These are phyloP conservation scores for Leptopilina drosophilae DNA, from an alignment of 2,888 invertebrate genomes.

Conservation along the genomic window DNA sequence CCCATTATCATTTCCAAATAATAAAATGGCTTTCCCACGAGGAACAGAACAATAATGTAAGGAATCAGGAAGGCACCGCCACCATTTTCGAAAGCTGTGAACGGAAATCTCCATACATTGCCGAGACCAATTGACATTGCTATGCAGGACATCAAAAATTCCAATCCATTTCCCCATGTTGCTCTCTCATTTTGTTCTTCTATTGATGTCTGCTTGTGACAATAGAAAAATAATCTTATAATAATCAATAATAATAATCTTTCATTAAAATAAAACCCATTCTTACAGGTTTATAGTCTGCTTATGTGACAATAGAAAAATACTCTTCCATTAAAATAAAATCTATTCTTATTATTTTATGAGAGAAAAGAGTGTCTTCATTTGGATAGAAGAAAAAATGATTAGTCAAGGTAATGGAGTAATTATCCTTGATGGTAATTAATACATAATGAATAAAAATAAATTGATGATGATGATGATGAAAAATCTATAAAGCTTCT, in stretches of 20 bases:
- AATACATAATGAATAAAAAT: background rate
- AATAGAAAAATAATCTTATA: background rate
- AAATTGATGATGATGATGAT: background rate
- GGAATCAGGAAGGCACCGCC: constrained; percentile 85
- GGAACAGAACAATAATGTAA: constrained; percentile 82
- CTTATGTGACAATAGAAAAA: too few species aligned
- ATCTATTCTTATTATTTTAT: too few species aligned
- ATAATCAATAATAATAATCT: too few species aligned
- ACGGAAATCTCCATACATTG: constrained; percentile 85
- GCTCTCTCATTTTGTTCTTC: constrained; percentile 44
- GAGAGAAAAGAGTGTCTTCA: too few species aligned
- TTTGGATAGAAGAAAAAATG: background rate
- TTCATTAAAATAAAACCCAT: too few species aligned
- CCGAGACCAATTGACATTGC: constrained; percentile 84
- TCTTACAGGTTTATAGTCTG: too few species aligned
- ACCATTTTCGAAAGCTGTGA: constrained; percentile 83
- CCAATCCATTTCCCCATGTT: constrained; percentile 81
- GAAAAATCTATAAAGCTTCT: background rate
- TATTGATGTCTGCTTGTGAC: constrained; percentile 14
- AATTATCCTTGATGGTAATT: constrained; percentile 22
- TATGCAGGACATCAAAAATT: constrained; percentile 83
- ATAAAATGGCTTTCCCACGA: constrained; percentile 89
- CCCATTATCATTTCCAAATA: constrained; percentile 91
- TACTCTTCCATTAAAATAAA: too few species aligned
- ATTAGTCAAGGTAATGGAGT: constrained; percentile 2